Conservation (phyloP, 2,113 vertebrate species). For the Mustela nigripes region DNA sequence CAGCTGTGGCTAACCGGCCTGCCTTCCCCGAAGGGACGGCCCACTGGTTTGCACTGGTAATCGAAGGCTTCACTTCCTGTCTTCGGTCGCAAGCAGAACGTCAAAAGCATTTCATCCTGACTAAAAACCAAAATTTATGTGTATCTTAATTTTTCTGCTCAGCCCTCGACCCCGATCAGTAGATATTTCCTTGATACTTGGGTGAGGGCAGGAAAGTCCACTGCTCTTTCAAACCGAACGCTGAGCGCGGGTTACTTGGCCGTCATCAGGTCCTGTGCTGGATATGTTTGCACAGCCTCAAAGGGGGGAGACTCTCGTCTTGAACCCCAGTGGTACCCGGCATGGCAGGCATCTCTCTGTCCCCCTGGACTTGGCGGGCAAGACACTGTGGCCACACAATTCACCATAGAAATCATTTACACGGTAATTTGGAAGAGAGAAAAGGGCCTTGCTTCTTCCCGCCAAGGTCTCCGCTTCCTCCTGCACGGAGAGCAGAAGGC, state of each 20-base stretch:
- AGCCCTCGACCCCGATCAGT: fast-evolving
- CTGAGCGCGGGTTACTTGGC: fast-evolving
- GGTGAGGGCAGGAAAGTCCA: fast-evolving
- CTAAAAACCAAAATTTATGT: background rate
- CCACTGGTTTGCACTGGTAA: background rate
- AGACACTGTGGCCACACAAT: background rate
- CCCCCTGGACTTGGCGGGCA: fast-evolving
- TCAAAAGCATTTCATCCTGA: fast-evolving
- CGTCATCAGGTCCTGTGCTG: fast-evolving
- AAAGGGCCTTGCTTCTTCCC: background rate
- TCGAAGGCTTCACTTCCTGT: background rate
- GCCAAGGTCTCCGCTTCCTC: background rate
- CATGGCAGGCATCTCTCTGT: fast-evolving
- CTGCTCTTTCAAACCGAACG: fast-evolving
- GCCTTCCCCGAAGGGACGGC: background rate
- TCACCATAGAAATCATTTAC: background rate
- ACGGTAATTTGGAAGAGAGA: background rate
- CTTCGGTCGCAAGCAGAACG: background rate
- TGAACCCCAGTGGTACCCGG: background rate
- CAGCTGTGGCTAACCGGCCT: fast-evolving
- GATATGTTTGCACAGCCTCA: too few species aligned
- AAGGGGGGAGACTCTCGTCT: background rate
- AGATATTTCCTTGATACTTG: background rate
- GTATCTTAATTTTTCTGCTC: background rate
- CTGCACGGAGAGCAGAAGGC: background rate